A percentile compares a stretch with the other conserved stretches of the same genome.
Conservation (phyloP, 2,797 vertebrate species). For the Myotis planiceps region DNA sequence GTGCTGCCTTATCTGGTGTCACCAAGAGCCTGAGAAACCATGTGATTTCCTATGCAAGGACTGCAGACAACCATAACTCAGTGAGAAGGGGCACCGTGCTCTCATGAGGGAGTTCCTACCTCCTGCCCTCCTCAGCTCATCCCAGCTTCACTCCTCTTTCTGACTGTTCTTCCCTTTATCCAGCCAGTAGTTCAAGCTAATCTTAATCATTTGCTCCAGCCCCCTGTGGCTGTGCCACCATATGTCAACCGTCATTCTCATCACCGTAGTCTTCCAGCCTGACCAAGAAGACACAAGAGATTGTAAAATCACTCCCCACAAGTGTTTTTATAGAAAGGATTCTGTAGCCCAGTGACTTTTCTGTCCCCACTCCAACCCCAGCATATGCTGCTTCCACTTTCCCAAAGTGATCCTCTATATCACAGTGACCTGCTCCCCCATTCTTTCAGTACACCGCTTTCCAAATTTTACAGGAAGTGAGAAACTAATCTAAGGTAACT, state of each 20-base stretch:
- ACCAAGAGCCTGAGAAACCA: background rate
- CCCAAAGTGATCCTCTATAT: background rate
- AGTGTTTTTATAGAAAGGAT: background rate
- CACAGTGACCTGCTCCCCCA: background rate
- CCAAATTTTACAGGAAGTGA: background rate
- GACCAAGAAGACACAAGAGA: background rate
- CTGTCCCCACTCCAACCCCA: background rate
- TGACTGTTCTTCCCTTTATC: background rate
- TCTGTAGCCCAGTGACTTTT: background rate
- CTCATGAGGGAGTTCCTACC: rapidly evolving
- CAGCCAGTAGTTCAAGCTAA: background rate
- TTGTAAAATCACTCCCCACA: background rate
- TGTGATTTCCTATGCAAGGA: background rate
- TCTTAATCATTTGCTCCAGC: background rate
- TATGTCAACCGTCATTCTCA: background rate
- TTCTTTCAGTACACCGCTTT: background rate
- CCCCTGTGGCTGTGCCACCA: background rate
- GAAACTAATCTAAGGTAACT: background rate
- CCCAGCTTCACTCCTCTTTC: background rate
- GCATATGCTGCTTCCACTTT: background rate
- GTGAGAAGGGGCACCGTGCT: background rate
- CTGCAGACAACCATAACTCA: too few species aligned
- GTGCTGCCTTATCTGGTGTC: background rate
- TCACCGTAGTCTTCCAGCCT: background rate
- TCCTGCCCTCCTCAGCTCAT: too few species aligned